Evolutionary conservation across 2,797 vertebrate species (phyloP), one percentile per base, ranked within the genome.

Genomic region (Sebastes iracundus): DNA sequence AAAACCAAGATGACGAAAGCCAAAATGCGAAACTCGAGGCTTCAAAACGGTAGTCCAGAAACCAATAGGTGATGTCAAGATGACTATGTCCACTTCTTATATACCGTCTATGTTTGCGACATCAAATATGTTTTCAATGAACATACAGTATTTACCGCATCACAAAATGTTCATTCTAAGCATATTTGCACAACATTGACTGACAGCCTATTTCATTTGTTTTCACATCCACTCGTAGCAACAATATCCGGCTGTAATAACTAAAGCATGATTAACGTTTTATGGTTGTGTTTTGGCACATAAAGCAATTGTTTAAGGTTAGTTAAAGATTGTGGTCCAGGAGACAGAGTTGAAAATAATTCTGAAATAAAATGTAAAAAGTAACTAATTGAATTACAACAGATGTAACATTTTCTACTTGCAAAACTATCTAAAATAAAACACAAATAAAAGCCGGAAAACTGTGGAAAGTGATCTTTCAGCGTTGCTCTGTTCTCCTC

Each of bases 41-140:
- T 35, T 35, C 33, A 35, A 35, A 35, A 35, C 4, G 33, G 11
- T 35, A 35, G 33, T 35, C 33, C 33, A 49, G 46, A 49, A 49
- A 18, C 46, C 46, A 49, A 3, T 49, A 0, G 42, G 16, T 49
- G 16, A 49, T 0, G 18, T 49, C 46, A 49, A 18, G 18, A 0
- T 49, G 46, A 49, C 46, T 20, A 8, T 8, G 46, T 2, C 46
- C 7, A 49, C 7, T 49, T 49, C 46, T 49, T 23, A 28, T 18
- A 28, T 28, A 30, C 1, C 0, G 32, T 16, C 25, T 18, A 46
- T 23, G 22, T 46, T 14, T 46, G 14, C 25, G 64, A 25, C 7
- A n/a, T 7, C 7, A 62, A 62, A 30, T 27, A 32, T 25, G 16
- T 52, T 71, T 42, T 59, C 0, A 56, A 28, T 67, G 20, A 49